Percentiles rank a stretch among this genome's conserved stretches.
Conservation (phyloP, 1,140 invertebrate species). For the Oedothorax gibbosus region DNA sequence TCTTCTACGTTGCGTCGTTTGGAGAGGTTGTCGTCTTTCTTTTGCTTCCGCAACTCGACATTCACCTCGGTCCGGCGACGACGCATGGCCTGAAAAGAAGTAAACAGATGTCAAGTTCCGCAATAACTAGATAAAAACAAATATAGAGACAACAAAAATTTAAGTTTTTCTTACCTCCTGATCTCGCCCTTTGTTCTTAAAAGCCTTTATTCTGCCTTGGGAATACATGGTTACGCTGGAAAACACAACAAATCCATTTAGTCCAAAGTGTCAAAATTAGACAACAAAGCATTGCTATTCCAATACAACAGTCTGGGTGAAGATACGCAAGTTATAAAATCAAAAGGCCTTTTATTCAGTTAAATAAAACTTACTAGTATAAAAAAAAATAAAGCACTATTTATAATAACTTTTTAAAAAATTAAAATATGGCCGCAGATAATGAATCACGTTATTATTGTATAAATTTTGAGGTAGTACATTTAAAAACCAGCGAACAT, state of each 20-base stretch:
- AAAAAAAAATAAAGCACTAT: too few species aligned
- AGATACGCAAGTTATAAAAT: not conserved
- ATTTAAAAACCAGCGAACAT: not conserved
- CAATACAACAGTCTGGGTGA: not conserved
- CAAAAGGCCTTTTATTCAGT: not conserved
- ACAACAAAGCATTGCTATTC: not conserved
- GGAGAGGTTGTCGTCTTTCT: conserved; percentile 92
- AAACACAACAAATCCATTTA: not conserved
- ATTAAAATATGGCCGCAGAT: too few species aligned
- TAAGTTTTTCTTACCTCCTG: conserved; percentile 66
- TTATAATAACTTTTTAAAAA: too few species aligned
- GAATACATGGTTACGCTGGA: conserved; percentile 24
- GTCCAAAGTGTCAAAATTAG: not conserved
- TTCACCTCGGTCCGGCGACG: conserved; percentile 86
- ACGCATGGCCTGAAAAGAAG: conserved; percentile 80
- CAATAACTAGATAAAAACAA: not conserved
- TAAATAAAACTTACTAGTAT: too few species aligned
- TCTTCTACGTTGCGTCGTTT: conserved; percentile 88
- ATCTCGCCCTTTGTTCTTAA: conserved; percentile 71
- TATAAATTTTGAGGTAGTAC: not conserved
- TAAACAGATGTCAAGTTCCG: conserved; percentile 1
- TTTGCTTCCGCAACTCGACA: conserved; percentile 91
- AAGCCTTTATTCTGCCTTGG: conserved; percentile 65
- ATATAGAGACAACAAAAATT: not conserved
- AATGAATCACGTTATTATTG: not conserved